Evolutionary conservation across 2,888 invertebrate species (phyloP).

Genomic region (Nephrocerus scutellatus): DNA sequence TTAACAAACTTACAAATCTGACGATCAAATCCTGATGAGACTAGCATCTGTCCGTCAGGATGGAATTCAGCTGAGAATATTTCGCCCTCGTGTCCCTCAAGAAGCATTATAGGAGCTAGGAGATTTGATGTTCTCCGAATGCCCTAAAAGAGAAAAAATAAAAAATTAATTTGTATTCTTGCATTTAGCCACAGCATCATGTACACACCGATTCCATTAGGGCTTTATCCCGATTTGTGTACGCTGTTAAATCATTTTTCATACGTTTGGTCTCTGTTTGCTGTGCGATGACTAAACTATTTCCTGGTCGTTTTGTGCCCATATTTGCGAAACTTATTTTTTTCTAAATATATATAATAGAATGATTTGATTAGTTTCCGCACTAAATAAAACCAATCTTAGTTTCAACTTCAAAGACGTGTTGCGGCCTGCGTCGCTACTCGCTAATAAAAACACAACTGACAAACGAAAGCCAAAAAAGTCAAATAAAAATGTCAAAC

Average conservation of each 20-base stretch:
- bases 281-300: constrained; percentile 43
- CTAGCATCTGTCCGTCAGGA: constrained; percentile 90
- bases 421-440: too few species aligned
- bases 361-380: too few species aligned
- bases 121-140: constrained; percentile 80
- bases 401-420: too few species aligned
- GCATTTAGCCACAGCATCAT: constrained; percentile 11
- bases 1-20: constrained; percentile 71
- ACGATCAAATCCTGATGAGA: constrained; percentile 91
- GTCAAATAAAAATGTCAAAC: too few species aligned
- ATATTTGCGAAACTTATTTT: constrained; percentile 26
- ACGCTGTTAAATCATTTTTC: constrained; percentile 64
- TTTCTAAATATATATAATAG: too few species aligned
- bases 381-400: too few species aligned
- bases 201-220: constrained; percentile 64
- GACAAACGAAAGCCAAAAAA: too few species aligned
- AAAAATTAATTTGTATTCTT: background rate
- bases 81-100: constrained; percentile 96
- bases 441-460: too few species aligned
- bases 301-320: constrained; percentile 40
- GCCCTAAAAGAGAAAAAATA: constrained; percentile 45
- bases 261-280: constrained; percentile 61
- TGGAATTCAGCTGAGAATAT: constrained; percentile 90
- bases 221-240: constrained; percentile 66
- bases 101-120: constrained; percentile 87